Evolutionary conservation across 2,888 invertebrate species (phyloP), one percentile per base, ranked within the genome.

Genomic region (Ctenicera cuprea): DNA sequence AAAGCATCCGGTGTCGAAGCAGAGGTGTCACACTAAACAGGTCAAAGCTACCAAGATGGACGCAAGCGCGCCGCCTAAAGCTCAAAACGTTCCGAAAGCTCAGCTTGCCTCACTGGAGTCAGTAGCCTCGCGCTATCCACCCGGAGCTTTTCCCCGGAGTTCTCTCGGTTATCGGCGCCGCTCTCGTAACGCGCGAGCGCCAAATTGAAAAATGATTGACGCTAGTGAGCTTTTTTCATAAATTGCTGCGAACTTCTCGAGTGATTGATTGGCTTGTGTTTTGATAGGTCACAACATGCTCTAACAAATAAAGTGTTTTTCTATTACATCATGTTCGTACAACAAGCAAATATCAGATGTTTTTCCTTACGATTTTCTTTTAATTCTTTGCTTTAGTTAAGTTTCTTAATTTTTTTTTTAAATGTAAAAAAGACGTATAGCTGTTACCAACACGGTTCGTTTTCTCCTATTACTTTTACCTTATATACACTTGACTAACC

Each of bases 21-120:
- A 80, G 80, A 84, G 84, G 84, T 84, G 84, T 83, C 83, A 83
- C 82, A 80, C 78, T 81, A 81, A 80, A 83, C 83, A 82, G 83
- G 83, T 84, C 82, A 82, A 80, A 80, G 78, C 80, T 77, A 75
- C 79, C 78, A 80, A 79, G 80, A 77, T 78, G 80, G 79, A 74
- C 80, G 81, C 82, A 79, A 80, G 84, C 83, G 84, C 78, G 77
- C 73, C 67, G 75, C 71, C 73, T 74, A 78, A 80, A 76, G 78
- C 78, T 74, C 79, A 76, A 77, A 82, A 77, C 77, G 82, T 81
- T 78, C 78, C 81, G 81, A 83, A 78, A 77, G 77, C 77, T 76
- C 75, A 81, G 82, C 82, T 81, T 82, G 81, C 82, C 79, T 80
- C 77, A 79, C 77, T 73, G 78, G 80, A 83, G 83, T 84, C 84